Conservation (phyloP, 2,113 vertebrate genomes). For the Ailurus styani region DNA sequence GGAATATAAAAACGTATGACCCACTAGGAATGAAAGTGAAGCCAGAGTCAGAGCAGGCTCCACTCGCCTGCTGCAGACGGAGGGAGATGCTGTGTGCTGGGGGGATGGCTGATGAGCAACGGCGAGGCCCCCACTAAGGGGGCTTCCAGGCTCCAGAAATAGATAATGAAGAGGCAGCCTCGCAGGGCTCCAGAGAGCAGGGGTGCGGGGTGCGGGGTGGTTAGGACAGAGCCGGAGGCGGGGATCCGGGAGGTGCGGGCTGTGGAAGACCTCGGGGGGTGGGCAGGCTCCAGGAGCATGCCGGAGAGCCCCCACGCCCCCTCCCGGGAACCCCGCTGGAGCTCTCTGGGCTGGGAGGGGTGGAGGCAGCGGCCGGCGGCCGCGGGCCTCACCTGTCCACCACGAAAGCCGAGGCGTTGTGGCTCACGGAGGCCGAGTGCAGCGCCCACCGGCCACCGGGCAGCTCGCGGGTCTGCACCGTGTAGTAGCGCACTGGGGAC, state of each 20-base stretch:
- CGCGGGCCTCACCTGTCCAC: slow-evolving; percentile 88
- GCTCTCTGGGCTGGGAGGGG: accelerated
- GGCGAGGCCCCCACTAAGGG: background rate
- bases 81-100: background rate
- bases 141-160: background rate
- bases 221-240: background rate
- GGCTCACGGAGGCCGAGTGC: slow-evolving; percentile 89
- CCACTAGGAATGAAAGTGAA: background rate
- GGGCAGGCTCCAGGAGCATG: background rate
- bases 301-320: background rate
- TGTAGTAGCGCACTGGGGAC: slow-evolving; percentile 95
- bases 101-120: background rate
- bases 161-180: slow-evolving; percentile 3
- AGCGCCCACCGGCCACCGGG: slow-evolving; percentile 89
- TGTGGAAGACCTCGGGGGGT: background rate
- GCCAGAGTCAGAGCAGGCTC: background rate
- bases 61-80: background rate
- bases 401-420: slow-evolving; percentile 87
- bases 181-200: background rate
- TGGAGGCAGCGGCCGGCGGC: accelerated
- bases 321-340: accelerated
- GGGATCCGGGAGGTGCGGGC: accelerated
- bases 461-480: slow-evolving; percentile 92
- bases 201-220: too few species aligned
- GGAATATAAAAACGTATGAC: background rate